These are phyloP conservation scores for Mesitornis unicolor DNA, from an alignment of 2,113 vertebrate species.

Conservation along the genomic window DNA sequence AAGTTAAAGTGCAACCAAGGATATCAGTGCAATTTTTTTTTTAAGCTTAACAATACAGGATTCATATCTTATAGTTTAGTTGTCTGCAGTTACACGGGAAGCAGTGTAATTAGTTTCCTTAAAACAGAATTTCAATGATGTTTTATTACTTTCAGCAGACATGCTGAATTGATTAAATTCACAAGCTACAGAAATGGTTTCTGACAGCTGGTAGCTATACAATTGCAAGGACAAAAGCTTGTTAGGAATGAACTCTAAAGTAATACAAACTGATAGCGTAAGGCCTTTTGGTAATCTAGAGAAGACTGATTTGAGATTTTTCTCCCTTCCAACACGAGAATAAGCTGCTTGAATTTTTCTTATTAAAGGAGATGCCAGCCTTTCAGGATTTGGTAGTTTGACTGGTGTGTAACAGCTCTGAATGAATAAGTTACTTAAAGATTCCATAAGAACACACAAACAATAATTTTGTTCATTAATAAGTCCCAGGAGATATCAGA, in stretches of 20 bases:
- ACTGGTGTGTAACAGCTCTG: not conserved
- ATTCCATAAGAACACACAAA: not conserved
- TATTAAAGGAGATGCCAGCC: not conserved
- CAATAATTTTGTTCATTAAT: not conserved
- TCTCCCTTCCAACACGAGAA: not conserved
- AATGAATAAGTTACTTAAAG: not conserved
- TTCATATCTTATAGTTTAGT: not conserved
- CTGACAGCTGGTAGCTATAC: not conserved
- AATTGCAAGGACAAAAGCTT: conserved; percentile 20
- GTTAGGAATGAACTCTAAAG: not conserved
- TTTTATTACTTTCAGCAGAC: conserved; percentile 38
- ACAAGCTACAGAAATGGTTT: not conserved
- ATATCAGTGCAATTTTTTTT: not conserved
- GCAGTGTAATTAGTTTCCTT: not conserved
- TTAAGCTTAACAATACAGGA: not conserved
- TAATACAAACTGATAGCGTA: not conserved
- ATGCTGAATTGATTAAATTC: conserved; percentile 12
- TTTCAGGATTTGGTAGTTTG: not conserved
- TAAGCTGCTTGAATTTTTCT: not conserved
- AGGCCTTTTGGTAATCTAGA: not conserved
- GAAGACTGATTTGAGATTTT: not conserved
- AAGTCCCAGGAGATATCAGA: not conserved
- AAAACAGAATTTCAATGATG: conserved; percentile 19
- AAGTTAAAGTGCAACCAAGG: not conserved
- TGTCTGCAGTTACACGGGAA: not conserved